Base-by-base conservation (phyloP, 2,113 vertebrate species). In the Megaptera novaeangliae region DNA sequence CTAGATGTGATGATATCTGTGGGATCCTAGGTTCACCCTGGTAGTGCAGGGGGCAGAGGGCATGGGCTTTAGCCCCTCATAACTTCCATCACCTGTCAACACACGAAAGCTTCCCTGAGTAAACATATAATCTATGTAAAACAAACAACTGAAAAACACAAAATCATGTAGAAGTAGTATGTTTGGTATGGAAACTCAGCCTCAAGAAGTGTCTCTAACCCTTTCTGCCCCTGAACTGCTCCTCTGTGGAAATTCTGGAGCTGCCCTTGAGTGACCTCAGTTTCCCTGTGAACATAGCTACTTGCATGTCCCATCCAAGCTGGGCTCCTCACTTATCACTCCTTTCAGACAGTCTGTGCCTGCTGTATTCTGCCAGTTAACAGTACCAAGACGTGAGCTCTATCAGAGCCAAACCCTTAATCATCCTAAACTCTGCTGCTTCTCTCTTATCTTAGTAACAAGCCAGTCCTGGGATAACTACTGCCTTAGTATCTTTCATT, bases 201-300 rank as follows among this genome's bases (percentile, higher is more conserved):
- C 59, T 69, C 39, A 31, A 15, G 49, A 82, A 69, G 39, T 52
- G 17, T 52, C 68, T 88, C 0, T n/a, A 25, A 11, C 21, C 46
- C 23, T 39, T 59, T 88, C 23, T 55, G 39, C 34, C 36, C 41
- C 49, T 15, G 12, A 59, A 3, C 31, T 8, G 15, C 18, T 55
- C 20, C 69, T 78, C 13, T 52, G 1, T 80, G 57, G 92, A 94
- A 49, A 57, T 49, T 83, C 61, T 27, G 61, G 61, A 55, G 14
- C n/a, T 46, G 6, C 9, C 36, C 6, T 69, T 3, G 3, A 59
- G 21, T 29, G 46, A 46, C 46, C 49, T 36, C 39, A 34, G 0
- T 29, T 41, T 57, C 34, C 46, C 46, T 49, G 36, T 52, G 39
- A 52, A 61, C 14, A 0, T 14, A 23, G 5, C 59, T 81, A 15